These are phyloP conservation scores for Eurystomus glaucurus DNA, from an alignment of 2,797 vertebrate genomes.

Conservation along the genomic window DNA sequence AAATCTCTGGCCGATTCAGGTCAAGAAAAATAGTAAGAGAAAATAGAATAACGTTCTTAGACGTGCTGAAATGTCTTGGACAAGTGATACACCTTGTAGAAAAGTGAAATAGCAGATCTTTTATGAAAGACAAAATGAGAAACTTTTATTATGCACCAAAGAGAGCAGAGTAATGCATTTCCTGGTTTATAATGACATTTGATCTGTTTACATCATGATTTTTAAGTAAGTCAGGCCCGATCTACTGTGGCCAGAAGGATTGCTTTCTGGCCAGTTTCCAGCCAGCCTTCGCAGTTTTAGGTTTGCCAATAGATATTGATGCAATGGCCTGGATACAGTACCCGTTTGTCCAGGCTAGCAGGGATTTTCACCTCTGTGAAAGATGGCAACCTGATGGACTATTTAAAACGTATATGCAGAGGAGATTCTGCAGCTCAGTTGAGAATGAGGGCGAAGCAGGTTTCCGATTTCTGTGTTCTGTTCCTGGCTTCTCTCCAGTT, in stretches of 20 bases:
- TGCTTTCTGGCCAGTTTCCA: neutral
- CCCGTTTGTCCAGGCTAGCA: neutral
- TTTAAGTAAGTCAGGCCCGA: slow-evolving; percentile 8
- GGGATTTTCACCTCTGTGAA: neutral
- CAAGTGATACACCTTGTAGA: neutral
- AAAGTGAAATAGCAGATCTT: neutral
- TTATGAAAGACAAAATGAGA: neutral
- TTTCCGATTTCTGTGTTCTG: neutral
- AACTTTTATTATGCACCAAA: neutral
- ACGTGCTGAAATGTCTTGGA: neutral
- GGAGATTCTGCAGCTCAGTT: neutral
- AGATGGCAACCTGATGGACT: neutral
- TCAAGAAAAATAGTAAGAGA: slow-evolving; percentile 1
- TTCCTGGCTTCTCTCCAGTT: neutral
- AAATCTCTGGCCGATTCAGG: neutral
- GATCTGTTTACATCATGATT: neutral
- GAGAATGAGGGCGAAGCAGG: neutral
- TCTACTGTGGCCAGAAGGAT: neutral
- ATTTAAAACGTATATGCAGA: neutral
- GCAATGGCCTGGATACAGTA: neutral
- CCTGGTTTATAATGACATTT: neutral
- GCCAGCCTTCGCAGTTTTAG: neutral
- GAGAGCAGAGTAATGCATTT: neutral
- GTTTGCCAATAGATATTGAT: neutral
- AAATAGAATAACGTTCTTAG: neutral